Percentiles rank a stretch among this genome's conserved stretches.
Evolutionary conservation across 2,888 invertebrate species (phyloP).

Genomic region (Philaethria dido): DNA sequence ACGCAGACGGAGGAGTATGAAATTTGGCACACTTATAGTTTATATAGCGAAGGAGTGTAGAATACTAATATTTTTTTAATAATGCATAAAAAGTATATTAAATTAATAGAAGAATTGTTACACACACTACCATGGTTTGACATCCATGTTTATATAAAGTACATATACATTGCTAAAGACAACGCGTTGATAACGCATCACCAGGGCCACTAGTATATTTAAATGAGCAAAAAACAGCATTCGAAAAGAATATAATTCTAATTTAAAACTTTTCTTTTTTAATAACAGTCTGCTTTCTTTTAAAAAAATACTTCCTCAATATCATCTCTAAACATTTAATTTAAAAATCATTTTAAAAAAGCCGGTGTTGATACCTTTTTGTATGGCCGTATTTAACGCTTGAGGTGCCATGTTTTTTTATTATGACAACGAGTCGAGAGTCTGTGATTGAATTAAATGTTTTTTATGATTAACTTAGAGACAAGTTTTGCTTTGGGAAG

Average conservation of each 20-base stretch:
- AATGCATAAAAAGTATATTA: too few species aligned
- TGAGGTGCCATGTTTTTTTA: conserved; percentile 9
- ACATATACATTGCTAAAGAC: too few species aligned
- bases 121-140: too few species aligned
- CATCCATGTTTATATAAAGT: too few species aligned
- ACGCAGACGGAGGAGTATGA: too few species aligned
- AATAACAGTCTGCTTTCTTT: not conserved
- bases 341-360: not conserved
- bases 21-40: too few species aligned
- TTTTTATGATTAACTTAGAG: conserved; percentile 1
- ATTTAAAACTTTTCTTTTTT: not conserved
- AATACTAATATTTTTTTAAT: too few species aligned
- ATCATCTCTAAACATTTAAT: not conserved
- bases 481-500: not conserved
- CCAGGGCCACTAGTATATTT: not conserved
- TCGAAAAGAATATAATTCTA: not conserved
- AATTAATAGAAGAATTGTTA: too few species aligned
- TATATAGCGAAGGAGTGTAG: too few species aligned
- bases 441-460: conserved; percentile 13
- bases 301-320: not conserved
- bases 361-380: not conserved
- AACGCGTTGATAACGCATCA: too few species aligned
- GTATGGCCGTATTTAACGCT: conserved; percentile 16
- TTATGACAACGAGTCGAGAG: not conserved
- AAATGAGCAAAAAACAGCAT: not conserved